These are phyloP conservation scores for Antigone vipio DNA, from an alignment of 2,113 vertebrate species.

Conservation along the genomic window DNA sequence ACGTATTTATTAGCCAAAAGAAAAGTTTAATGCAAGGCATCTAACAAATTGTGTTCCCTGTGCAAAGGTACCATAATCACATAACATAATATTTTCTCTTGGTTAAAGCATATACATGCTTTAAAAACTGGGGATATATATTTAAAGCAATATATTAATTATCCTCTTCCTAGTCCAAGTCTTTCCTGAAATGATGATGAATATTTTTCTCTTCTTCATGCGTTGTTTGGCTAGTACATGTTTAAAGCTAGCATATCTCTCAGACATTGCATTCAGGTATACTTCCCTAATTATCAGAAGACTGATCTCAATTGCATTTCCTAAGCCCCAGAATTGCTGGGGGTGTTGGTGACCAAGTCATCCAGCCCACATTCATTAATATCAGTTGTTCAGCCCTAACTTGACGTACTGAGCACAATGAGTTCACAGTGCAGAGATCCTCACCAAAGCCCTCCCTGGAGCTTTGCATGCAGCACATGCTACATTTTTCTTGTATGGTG, in stretches of 20 bases:
- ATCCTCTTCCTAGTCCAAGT: background rate
- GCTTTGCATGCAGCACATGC: background rate
- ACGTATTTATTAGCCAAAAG: constrained; percentile 9
- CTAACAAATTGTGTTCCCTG: background rate
- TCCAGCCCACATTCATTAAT: background rate
- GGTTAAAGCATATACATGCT: background rate
- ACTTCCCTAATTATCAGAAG: background rate
- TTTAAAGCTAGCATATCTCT: background rate
- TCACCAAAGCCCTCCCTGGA: background rate
- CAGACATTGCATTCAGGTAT: background rate
- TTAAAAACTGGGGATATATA: background rate
- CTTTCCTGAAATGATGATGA: background rate
- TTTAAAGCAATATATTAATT: background rate
- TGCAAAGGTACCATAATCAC: background rate
- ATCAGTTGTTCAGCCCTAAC: background rate
- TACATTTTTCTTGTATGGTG: background rate
- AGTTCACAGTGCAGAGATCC: background rate
- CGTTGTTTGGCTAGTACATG: background rate
- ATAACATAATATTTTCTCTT: background rate
- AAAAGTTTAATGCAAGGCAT: background rate
- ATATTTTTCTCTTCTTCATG: background rate
- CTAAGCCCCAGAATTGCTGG: background rate
- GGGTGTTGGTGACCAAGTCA: background rate
- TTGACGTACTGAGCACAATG: background rate
- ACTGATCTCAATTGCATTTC: background rate